Evolutionary conservation across 2,888 invertebrate species (phyloP).

Genomic region (Lasioglossum morio): DNA sequence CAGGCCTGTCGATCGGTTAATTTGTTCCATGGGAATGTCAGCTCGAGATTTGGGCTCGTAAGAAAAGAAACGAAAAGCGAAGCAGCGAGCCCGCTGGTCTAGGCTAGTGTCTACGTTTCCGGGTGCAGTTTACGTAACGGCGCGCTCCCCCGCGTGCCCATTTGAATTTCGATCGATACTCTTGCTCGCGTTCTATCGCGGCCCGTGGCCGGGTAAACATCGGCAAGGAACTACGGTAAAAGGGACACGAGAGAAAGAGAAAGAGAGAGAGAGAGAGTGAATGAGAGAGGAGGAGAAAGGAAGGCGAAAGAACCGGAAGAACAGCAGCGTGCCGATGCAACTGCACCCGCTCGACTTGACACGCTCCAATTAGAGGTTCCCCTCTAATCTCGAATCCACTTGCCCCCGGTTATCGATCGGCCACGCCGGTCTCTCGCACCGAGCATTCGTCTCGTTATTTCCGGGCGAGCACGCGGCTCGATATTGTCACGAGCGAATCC

Average conservation of each 20-base stretch:
- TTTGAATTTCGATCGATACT: slow-evolving; percentile 23
- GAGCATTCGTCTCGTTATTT: slow-evolving; percentile 15
- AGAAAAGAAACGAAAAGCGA: not conserved
- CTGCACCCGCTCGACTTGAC: slow-evolving; percentile 1
- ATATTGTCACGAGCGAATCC: not conserved
- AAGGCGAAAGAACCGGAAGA: not conserved
- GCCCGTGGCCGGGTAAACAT: not conserved
- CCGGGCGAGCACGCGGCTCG: not conserved
- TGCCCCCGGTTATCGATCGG: slow-evolving; percentile 35
- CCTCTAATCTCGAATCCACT: slow-evolving; percentile 30
- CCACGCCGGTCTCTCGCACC: slow-evolving; percentile 17
- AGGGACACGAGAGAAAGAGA: not conserved
- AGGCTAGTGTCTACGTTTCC: not conserved
- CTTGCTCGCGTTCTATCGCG: not conserved
- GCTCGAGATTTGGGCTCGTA: not conserved
- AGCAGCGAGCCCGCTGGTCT: not conserved
- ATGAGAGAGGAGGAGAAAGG: not conserved
- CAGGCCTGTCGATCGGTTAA: no score
- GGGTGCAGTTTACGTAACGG: slow-evolving; percentile 12
- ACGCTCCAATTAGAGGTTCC: slow-evolving; percentile 33
- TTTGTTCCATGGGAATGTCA: no score
- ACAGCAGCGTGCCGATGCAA: not conserved
- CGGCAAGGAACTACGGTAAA: not conserved
- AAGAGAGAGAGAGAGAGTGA: no score
- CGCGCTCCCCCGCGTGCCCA: not conserved